A percentile compares a stretch with the other conserved stretches of the same genome.
Conservation (phyloP, 2,113 vertebrate genomes). For the Acanthisitta chloris region DNA sequence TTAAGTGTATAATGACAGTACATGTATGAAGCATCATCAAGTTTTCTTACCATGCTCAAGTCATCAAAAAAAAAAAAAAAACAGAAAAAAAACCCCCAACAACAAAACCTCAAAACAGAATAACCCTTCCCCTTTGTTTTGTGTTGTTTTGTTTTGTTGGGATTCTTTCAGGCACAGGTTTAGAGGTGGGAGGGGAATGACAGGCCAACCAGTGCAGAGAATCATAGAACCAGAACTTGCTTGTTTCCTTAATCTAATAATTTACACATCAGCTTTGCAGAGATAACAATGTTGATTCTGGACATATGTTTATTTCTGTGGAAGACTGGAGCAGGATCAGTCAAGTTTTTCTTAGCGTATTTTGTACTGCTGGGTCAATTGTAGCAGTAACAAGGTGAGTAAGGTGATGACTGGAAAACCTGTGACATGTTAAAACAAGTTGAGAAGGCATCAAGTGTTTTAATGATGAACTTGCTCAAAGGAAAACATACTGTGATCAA, state of each 20-base stretch:
- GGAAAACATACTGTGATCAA: neutral
- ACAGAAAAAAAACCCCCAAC: too few relatives aligned
- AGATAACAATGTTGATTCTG: slow-evolving; percentile 77
- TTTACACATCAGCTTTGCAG: slow-evolving; percentile 76
- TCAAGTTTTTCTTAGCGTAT: slow-evolving; percentile 69
- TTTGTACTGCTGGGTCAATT: slow-evolving; percentile 73
- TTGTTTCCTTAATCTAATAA: neutral
- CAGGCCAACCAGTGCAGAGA: neutral
- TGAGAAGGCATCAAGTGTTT: slow-evolving; percentile 46
- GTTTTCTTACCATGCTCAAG: neutral
- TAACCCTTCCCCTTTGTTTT: neutral
- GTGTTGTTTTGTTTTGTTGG: neutral
- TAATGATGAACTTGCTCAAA: neutral
- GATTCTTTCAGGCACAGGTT: neutral
- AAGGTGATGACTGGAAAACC: slow-evolving; percentile 60
- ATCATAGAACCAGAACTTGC: too few relatives aligned
- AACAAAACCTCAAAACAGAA: too few relatives aligned
- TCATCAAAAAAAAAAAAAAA: neutral
- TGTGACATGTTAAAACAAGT: slow-evolving; percentile 27
- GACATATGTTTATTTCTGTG: slow-evolving; percentile 76
- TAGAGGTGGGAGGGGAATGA: neutral
- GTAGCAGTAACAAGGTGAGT: slow-evolving; percentile 62
- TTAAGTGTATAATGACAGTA: neutral
- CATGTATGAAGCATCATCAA: neutral
- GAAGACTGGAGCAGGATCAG: slow-evolving; percentile 65